Percentiles rank a stretch among this genome's conserved stretches.
These are phyloP conservation scores for Pempheris klunzingeri DNA, from an alignment of 2,797 vertebrate species.

Conservation along the genomic window DNA sequence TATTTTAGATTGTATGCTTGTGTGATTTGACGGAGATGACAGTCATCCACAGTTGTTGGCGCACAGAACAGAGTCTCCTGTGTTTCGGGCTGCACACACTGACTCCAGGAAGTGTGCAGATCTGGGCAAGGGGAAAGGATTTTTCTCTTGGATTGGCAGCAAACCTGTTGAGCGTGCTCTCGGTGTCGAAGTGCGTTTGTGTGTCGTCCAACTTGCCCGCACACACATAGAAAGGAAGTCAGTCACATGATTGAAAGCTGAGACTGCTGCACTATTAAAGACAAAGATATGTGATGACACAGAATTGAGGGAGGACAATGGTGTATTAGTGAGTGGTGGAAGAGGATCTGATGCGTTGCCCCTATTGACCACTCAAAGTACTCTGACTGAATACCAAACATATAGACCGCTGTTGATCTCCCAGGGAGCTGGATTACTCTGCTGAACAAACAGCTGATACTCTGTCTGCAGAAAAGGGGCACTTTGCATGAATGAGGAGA, in stretches of 20 bases:
- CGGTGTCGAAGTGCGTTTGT: background rate
- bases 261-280: background rate
- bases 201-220: background rate
- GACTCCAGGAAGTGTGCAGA: conserved; percentile 16
- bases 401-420: conserved; percentile 22
- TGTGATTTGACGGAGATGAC: background rate
- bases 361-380: conserved; percentile 20
- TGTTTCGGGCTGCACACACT: background rate
- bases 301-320: conserved; percentile 21
- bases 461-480: conserved; percentile 3
- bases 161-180: conserved; percentile 10
- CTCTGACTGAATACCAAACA: conserved; percentile 29
- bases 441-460: conserved; percentile 35
- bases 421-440: conserved; percentile 23
- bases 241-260: conserved; percentile 30
- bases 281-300: conserved; percentile 40
- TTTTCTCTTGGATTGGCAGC: conserved; percentile 15
- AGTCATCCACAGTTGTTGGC: conserved; percentile 5
- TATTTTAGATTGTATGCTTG: background rate
- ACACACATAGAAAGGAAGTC: conserved; percentile 2
- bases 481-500: conserved; percentile 15
- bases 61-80: conserved; percentile 1
- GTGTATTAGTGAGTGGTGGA: conserved; percentile 15
- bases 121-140: background rate
- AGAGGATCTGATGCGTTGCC: conserved; percentile 28